Base-by-base conservation (phyloP, 2,113 vertebrate genomes). In the Illadopsis cleaveri region DNA sequence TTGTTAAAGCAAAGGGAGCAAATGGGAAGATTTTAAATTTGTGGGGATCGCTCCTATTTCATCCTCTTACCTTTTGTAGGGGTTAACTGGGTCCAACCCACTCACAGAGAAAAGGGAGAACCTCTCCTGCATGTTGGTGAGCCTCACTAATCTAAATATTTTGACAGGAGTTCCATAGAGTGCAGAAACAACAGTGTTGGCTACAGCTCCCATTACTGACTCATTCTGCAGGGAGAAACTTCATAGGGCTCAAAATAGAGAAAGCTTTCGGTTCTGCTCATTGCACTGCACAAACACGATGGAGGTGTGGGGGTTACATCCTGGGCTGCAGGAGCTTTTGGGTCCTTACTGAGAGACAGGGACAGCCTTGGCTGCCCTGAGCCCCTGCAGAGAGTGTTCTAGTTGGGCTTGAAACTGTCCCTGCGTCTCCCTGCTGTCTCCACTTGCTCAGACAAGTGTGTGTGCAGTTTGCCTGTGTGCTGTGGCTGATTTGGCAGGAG, bases 121-220 rank as follows among this genome's bases (percentile, higher is more conserved):
- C 45, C 62, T 95, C 64, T 79, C 30, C 68, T 81, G 37, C 5
- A 3, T 54, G 45, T 75, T 87, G 72, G 85, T 90, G 60, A 90
- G 70, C 57, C 54, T 89, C 3, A 3, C 80, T 96, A 75, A 91
- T 61, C 71, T 96, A 94, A 97, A 96, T 94, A 96, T 95, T 97
- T 94, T 96, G 95, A 96, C 76, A 82, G 62, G 65, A 84, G 47
- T 78, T 85, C 69, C 72, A 94, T 2, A 3, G 72, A 92, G 88
- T 44, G 30, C 82, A 87, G 89, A 93, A 92, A 88, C 91, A 92
- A 88, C 68, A 86, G 42, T 45, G 35, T 37, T 94, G 86, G 85
- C 95, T 90, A 77, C 77, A 89, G 64, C 50, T 93, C 54, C 56
- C 3, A 2, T 69, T 89, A 82, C 81, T 96, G 92, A 94, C 60